A percentile compares a stretch with the other conserved stretches of the same genome.
Evolutionary conservation across 2,888 invertebrate species (phyloP).

Genomic region (Napeogenes inachia): DNA sequence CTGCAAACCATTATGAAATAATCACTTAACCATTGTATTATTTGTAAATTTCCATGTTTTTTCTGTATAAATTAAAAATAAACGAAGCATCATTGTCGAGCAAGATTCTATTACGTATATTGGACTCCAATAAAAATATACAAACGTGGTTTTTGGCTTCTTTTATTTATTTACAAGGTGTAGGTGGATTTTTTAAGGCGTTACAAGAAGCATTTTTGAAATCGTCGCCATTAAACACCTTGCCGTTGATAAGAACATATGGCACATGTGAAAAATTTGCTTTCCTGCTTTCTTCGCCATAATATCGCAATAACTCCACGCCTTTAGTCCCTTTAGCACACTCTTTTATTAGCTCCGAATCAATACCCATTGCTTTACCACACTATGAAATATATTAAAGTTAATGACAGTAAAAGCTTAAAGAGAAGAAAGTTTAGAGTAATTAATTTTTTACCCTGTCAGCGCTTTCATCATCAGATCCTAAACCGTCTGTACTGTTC

Average conservation of each 20-base stretch:
- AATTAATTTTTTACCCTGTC: neutral
- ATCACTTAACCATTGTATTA: too few species aligned
- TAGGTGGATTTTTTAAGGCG: conserved; percentile 33
- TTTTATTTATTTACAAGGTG: conserved; percentile 18
- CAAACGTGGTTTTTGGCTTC: too few species aligned
- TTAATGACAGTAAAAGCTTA: too few species aligned
- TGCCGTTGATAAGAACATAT: conserved; percentile 38
- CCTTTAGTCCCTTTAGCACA: conserved; percentile 41
- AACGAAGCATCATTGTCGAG: too few species aligned
- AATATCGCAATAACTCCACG: conserved; percentile 37
- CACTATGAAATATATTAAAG: conserved; percentile 26
- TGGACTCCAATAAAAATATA: too few species aligned
- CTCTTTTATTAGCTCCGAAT: conserved; percentile 36
- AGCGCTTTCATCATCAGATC: conserved; percentile 38
- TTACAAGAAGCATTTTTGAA: conserved; percentile 39
- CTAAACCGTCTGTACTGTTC: conserved; percentile 19
- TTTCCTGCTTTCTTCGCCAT: conserved; percentile 44
- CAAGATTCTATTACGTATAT: too few species aligned
- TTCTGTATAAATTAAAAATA: too few species aligned
- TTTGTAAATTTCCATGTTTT: too few species aligned
- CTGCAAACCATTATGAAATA: too few species aligned
- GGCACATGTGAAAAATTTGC: conserved; percentile 42
- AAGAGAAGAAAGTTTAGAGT: too few species aligned
- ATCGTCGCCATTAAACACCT: conserved; percentile 34
- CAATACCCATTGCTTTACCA: conserved; percentile 27